These are phyloP conservation scores for Orthochromis malagaraziensis DNA, from an alignment of 2,113 vertebrate species.

Conservation along the genomic window DNA sequence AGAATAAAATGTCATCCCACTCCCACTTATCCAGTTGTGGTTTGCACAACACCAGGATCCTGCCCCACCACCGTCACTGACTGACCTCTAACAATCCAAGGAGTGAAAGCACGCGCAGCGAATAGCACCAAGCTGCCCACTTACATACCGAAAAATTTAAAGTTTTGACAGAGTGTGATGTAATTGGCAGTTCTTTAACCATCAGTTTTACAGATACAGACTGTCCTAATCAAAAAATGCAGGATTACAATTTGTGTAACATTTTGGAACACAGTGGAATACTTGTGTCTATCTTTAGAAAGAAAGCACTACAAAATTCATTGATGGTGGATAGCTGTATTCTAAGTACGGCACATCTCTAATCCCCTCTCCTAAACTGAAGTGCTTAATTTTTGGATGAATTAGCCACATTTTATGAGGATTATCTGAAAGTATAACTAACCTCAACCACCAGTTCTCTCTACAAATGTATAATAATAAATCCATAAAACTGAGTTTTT, in stretches of 20 bases:
- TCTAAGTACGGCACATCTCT: not conserved
- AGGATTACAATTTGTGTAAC: not conserved
- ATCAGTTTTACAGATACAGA: not conserved
- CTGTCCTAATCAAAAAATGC: not conserved
- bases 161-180: not conserved
- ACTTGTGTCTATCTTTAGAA: not conserved
- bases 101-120: rapidly evolving
- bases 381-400: not conserved
- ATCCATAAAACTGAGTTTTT: not conserved
- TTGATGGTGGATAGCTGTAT: not conserved
- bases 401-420: not conserved
- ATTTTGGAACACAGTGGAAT: not conserved
- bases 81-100: not conserved
- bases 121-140: not conserved
- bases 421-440: not conserved
- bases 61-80: rapidly evolving
- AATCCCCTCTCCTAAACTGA: not conserved
- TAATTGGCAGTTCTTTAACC: not conserved
- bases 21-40: not conserved
- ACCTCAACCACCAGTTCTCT: not conserved
- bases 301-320: not conserved
- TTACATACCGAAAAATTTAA: not conserved
- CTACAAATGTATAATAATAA: not conserved
- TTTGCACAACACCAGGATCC: not conserved
- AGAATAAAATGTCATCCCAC: not conserved